These are phyloP conservation scores for Musca domestica DNA, from an alignment of 1,140 invertebrate species.

Conservation along the genomic window DNA sequence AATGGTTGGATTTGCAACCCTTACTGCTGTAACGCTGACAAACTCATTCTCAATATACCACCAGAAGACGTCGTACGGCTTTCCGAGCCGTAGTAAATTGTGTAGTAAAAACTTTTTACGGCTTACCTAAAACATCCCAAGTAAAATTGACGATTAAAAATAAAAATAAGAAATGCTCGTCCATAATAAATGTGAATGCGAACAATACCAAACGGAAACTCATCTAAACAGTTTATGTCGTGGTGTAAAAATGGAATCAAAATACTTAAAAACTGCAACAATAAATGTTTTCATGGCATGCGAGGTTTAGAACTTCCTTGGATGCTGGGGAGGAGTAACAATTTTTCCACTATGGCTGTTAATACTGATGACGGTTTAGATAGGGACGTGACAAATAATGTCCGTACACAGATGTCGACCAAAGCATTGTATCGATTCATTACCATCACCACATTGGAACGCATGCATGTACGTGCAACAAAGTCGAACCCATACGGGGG, in stretches of 20 bases:
- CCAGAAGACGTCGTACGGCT: not conserved
- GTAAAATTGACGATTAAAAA: constrained; percentile 52
- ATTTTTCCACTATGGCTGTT: too few relatives aligned
- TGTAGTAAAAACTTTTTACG: constrained; percentile 26
- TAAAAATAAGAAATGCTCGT: not conserved
- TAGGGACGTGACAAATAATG: too few relatives aligned
- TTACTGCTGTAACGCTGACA: not conserved
- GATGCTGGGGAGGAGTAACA: too few relatives aligned
- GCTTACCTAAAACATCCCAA: constrained; percentile 52
- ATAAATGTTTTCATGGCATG: constrained; percentile 28
- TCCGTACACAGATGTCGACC: too few relatives aligned
- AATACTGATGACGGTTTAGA: too few relatives aligned
- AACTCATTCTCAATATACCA: not conserved
- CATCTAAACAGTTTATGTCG: constrained; percentile 54
- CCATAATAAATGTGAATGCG: too few relatives aligned
- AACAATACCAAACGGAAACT: constrained; percentile 31
- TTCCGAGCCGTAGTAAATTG: constrained; percentile 10
- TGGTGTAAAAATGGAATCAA: constrained; percentile 53
- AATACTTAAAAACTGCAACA: constrained; percentile 51
- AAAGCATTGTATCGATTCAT: too few relatives aligned
- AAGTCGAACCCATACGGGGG: too few relatives aligned
- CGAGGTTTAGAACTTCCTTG: not conserved
- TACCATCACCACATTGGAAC: too few relatives aligned
- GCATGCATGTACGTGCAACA: too few relatives aligned
- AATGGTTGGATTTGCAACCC: not conserved